Base-by-base conservation (phyloP, 2,888 invertebrate genomes). In the Aphrophora alni region DNA sequence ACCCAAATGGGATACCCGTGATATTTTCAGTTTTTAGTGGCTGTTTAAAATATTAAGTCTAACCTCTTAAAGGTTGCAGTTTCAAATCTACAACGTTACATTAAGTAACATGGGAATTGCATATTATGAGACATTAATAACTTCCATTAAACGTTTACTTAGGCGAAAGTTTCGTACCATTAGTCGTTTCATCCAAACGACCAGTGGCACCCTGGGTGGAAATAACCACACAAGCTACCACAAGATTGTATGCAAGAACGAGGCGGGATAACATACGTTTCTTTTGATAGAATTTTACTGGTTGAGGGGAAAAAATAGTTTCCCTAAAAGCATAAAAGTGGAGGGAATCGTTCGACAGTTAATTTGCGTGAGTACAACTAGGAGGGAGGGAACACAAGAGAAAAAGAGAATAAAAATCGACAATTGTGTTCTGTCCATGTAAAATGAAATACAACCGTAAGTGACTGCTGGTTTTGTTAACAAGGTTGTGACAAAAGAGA, bases 261-360 rank as follows among this genome's bases (percentile, higher is more conserved):
- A 12, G 44, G 14, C 7, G 44, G 14, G 44, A 12, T 44, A 14
- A 17, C 17, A 59, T 2, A 4, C 1, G 59, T 21, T n/a, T n/a
- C 59, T 59, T 59, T 59, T 59, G 59, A 5, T 8, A 44, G 44
- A 17, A 17, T 59, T 59, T 21, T 21, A 59, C 21, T 21, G 59
- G 21, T 8, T 44, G 44, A 4, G 33, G 59, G 21, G 14, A 59
- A 59, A 59, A 59, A 2, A 0, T 59, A 59, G n/a, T 59, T 59
- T 59, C 59, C n/a, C 59, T 59, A 21, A 59, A 59, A 59, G 59
- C 59, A 59, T 59, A 59, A 59, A 59, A n/a, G 21, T 59, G 59
- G 14, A 59, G 2, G 59, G 10, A 59, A 59, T 21, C 59, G 21
- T 21, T 21, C 21, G 59, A 10, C 44, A 59, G 59, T 59, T 59